Percentiles rank a stretch among this genome's conserved stretches.
phyloP scores from a whole-genome alignment of 1,140 invertebrate genomes.

The Phthorimaea operculella region DNA sequence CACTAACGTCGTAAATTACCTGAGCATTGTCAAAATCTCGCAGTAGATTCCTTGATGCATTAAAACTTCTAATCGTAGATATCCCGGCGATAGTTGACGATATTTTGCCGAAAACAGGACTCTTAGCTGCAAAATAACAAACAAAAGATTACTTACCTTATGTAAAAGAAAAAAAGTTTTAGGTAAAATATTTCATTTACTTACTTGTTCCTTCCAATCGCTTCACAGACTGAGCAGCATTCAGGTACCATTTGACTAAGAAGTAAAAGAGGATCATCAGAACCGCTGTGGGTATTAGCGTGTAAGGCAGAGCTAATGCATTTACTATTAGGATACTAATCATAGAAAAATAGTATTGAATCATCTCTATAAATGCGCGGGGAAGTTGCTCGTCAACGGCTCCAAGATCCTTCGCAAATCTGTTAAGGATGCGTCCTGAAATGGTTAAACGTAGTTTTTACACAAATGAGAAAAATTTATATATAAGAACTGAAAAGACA shows the following conservation, averaged over 20 bases:
- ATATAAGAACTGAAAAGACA: too few species aligned
- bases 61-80: constrained; percentile 79
- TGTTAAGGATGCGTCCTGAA: constrained; percentile 75
- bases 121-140: constrained; percentile 65
- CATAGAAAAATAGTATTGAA: constrained; percentile 74
- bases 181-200: constrained; percentile 5
- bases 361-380: constrained; percentile 79
- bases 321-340: constrained; percentile 72
- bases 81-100: constrained; percentile 80
- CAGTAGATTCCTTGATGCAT: constrained; percentile 72
- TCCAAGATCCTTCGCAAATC: constrained; percentile 82
- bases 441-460: constrained; percentile 22
- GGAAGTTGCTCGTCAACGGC: constrained; percentile 89
- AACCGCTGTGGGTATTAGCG: constrained; percentile 75
- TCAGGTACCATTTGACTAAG: constrained; percentile 80
- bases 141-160: too few species aligned
- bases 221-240: constrained; percentile 85
- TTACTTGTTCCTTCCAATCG: constrained; percentile 85
- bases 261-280: constrained; percentile 76
- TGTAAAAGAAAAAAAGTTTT: too few species aligned
- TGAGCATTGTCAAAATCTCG: constrained; percentile 74
- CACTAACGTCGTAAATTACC: too few species aligned
- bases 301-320: constrained; percentile 78
- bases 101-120: constrained; percentile 84
- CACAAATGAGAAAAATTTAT: too few species aligned